phyloP scores from a whole-genome alignment of 2,113 vertebrate species.

The Pitta sordida region DNA sequence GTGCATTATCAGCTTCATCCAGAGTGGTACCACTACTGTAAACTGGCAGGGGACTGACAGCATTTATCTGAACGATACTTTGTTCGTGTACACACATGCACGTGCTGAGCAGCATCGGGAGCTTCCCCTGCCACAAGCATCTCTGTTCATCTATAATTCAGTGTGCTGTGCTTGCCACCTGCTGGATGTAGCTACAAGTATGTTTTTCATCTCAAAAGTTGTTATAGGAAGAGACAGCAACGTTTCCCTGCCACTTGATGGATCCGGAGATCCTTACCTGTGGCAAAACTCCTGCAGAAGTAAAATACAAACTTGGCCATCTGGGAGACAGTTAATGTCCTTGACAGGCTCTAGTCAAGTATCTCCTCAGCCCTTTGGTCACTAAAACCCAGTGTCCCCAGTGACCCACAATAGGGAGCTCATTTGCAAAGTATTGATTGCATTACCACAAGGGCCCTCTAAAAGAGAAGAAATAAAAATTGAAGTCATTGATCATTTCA shows the following conservation, averaged over 20 bases:
- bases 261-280: neutral
- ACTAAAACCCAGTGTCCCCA: neutral
- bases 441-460: neutral
- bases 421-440: neutral
- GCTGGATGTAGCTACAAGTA: conserved; percentile 8
- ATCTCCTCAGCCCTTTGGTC: neutral
- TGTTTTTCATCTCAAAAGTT: neutral
- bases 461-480: neutral
- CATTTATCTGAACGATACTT: neutral
- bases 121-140: neutral
- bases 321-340: neutral
- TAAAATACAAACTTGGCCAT: neutral
- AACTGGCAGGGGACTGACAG: neutral
- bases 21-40: neutral
- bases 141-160: neutral
- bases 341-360: neutral
- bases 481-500: neutral
- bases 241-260: neutral
- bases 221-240: neutral
- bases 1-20: neutral
- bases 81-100: neutral
- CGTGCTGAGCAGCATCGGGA: neutral
- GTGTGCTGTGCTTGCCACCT: conserved; percentile 37
- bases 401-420: fast-evolving
- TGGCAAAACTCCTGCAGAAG: neutral